Conservation (phyloP, 1,140 invertebrate species). For the Drosophila rufa region DNA sequence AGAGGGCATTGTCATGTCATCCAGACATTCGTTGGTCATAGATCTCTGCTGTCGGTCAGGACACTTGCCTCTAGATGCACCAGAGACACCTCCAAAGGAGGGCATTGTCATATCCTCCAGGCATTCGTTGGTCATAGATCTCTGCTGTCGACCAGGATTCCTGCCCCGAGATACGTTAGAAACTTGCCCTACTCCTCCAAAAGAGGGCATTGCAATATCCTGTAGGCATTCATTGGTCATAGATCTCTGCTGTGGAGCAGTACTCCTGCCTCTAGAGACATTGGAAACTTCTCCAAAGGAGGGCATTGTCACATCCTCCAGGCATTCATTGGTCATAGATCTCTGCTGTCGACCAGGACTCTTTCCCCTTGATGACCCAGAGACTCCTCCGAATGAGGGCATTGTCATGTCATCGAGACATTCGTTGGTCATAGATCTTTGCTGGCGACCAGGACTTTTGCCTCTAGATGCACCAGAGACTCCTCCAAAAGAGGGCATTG, state of each 20-base stretch:
- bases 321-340: constrained; percentile 1
- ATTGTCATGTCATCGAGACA: neutral
- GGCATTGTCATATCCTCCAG: constrained; percentile 26
- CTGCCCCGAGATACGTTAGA: neutral
- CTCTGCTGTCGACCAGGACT: neutral
- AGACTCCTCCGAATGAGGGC: neutral
- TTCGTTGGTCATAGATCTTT: constrained; percentile 6
- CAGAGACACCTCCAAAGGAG: no score
- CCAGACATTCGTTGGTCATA: constrained; percentile 1
- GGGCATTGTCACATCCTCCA: constrained; percentile 22
- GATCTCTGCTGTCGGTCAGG: neutral
- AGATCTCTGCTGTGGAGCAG: no score
- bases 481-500: neutral
- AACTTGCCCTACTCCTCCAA: neutral
- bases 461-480: neutral
- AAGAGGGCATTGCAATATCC: constrained; percentile 18
- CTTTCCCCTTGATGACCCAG: no score
- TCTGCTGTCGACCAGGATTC: neutral
- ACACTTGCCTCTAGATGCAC: neutral
- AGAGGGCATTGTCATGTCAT: constrained; percentile 15
- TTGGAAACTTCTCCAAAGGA: no score
- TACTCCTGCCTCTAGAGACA: no score
- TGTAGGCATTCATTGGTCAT: constrained; percentile 5
- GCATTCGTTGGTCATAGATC: constrained; percentile 2
- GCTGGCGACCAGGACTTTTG: neutral